Evolutionary conservation across 2,888 invertebrate genomes (phyloP).

Genomic region (Meandrusa payeni): DNA sequence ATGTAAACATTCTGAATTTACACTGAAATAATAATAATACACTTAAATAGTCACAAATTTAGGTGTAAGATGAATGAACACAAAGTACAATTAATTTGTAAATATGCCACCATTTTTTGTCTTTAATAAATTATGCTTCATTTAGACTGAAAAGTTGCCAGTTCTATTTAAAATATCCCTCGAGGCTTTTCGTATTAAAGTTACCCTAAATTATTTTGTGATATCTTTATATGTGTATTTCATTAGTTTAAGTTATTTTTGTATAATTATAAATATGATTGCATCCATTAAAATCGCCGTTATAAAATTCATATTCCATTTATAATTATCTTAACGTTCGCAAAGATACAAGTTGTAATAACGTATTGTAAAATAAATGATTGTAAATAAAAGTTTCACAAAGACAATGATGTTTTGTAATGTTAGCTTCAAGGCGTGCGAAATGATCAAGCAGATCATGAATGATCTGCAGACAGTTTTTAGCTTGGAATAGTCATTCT

Average conservation of each 20-base stretch:
- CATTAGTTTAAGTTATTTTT: conserved; percentile 33
- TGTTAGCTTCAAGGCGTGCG: conserved; percentile 15
- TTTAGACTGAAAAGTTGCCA: conserved; percentile 32
- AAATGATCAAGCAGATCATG: conserved; percentile 2
- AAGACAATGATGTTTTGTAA: conserved; percentile 44
- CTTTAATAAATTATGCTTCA: conserved; percentile 26
- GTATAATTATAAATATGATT: conserved; percentile 25
- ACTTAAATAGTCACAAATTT: conserved; percentile 24
- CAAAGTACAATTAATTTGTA: conserved; percentile 25
- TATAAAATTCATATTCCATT: conserved; percentile 8
- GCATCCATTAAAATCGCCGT: conserved; percentile 11
- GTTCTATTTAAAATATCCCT: conserved; percentile 39
- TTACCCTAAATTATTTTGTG: conserved; percentile 78
- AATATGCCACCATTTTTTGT: conserved; percentile 23
- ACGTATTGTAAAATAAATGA: conserved; percentile 74
- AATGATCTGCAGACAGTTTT: background rate
- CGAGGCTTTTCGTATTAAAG: conserved; percentile 58
- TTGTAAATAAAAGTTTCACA: conserved; percentile 76
- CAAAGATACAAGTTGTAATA: conserved; percentile 50
- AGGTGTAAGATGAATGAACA: conserved; percentile 20
- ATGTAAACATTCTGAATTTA: too few relatives aligned
- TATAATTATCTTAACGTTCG: conserved; percentile 3
- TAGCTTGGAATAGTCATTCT: background rate
- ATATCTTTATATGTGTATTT: conserved; percentile 62
- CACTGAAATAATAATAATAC: conserved; percentile 3